Conservation (phyloP, 2,888 invertebrate genomes). For the Rosalia funebris region DNA sequence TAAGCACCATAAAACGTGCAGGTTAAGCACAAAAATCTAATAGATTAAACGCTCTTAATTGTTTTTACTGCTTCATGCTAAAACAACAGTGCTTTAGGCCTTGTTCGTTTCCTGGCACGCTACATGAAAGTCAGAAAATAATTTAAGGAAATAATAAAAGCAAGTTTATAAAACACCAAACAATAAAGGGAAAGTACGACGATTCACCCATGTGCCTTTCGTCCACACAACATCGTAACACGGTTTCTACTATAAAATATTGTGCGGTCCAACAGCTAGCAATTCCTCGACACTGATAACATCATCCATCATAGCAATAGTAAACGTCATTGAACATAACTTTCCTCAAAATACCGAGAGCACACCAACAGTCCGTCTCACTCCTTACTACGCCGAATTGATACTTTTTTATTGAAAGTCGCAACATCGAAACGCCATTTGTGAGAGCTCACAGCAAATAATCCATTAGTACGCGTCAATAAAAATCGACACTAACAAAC, state of each 20-base stretch:
- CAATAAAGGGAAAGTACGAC: constrained; percentile 6
- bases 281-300: constrained; percentile 47
- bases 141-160: constrained; percentile 8
- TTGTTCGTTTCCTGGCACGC: neutral
- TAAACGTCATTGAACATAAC: constrained; percentile 43
- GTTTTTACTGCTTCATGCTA: too few species aligned
- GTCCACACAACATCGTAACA: constrained; percentile 31
- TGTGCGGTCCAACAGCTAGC: constrained; percentile 46
- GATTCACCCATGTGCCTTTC: constrained; percentile 20
- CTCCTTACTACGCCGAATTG: constrained; percentile 2
- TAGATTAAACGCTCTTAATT: too few species aligned
- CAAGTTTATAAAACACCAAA: neutral
- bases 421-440: constrained; percentile 22
- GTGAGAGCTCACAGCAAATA: constrained; percentile 27
- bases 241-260: constrained; percentile 39
- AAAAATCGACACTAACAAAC: constrained; percentile 21
- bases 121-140: neutral
- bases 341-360: constrained; percentile 7
- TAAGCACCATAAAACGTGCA: too few species aligned
- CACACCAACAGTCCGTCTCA: neutral
- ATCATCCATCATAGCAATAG: constrained; percentile 47
- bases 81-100: neutral
- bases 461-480: constrained; percentile 31
- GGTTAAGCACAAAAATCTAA: too few species aligned
- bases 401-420: constrained; percentile 24